Percentiles rank a stretch among this genome's conserved stretches.
These are phyloP conservation scores for Trachurus trachurus DNA, from an alignment of 2,797 vertebrate genomes.

Conservation along the genomic window DNA sequence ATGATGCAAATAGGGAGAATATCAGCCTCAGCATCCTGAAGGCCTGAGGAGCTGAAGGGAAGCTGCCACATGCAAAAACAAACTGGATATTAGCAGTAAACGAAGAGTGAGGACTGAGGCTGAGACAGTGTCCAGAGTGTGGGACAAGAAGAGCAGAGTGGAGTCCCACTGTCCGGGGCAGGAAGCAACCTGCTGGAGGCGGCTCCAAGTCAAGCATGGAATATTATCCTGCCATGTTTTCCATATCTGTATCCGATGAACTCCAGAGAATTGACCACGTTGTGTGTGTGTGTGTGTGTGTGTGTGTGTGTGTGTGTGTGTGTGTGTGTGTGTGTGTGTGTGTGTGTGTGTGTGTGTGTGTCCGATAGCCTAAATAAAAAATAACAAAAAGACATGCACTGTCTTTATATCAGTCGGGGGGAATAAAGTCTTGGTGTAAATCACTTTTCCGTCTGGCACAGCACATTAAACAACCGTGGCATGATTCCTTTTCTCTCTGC, in stretches of 20 bases:
- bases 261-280: constrained; percentile 36
- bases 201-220: not conserved
- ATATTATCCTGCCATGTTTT: constrained; percentile 1
- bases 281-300: constrained; percentile 2
- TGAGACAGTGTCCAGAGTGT: not conserved
- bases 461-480: constrained; percentile 92
- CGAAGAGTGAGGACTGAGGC: not conserved
- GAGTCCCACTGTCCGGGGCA: constrained; percentile 5
- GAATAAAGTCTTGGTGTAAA: constrained; percentile 95
- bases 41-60: not conserved
- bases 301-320: constrained; percentile 13
- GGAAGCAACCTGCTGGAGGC: constrained; percentile 3
- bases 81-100: not conserved
- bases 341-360: constrained; percentile 3
- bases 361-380: constrained; percentile 22
- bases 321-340: constrained; percentile 11
- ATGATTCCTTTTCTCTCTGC: constrained; percentile 90
- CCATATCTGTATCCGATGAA: constrained; percentile 37
- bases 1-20: not conserved
- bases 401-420: constrained; percentile 88
- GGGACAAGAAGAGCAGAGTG: not conserved
- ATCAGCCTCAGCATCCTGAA: not conserved
- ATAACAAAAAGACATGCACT: constrained; percentile 78
- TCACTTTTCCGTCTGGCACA: constrained; percentile 93
- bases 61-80: not conserved